A percentile compares a stretch with the other conserved stretches of the same genome.
Evolutionary conservation across 30 jellyfish, hydroid and myxozoan genomes (phyloP).

Genomic region (Pseudorhiza aurosa): DNA sequence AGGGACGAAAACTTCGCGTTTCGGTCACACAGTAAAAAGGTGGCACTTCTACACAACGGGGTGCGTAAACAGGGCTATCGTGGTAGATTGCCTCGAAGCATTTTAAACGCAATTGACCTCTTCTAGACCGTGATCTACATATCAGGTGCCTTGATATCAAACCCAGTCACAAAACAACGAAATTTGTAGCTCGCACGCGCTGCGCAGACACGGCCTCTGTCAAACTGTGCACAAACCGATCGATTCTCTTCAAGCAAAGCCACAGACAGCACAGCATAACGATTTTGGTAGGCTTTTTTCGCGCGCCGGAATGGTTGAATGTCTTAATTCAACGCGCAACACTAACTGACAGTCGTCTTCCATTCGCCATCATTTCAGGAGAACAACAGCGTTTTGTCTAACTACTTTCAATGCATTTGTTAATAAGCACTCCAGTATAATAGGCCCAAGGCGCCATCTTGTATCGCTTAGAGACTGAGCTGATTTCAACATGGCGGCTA

Average conservation of each 20-base stretch:
- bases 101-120: too few relatives aligned
- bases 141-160: too few relatives aligned
- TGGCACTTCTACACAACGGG: too few relatives aligned
- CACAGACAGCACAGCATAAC: not conserved
- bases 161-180: too few relatives aligned
- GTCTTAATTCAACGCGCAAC: not conserved
- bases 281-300: not conserved
- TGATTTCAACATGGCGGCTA: constrained; percentile 33
- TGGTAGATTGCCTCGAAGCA: too few relatives aligned
- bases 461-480: constrained; percentile 17
- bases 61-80: too few relatives aligned
- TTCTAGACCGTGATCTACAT: too few relatives aligned
- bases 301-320: not conserved
- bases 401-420: not conserved
- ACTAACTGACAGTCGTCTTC: not conserved
- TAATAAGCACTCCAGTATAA: not conserved
- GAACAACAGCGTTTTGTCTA: constrained; percentile 3
- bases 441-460: constrained; percentile 33
- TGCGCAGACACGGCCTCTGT: not conserved
- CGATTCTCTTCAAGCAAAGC: not conserved
- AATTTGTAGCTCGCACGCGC: too few relatives aligned
- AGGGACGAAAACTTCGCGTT: too few relatives aligned
- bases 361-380: not conserved
- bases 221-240: not conserved
- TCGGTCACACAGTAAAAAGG: too few relatives aligned